Conservation (phyloP, 1,140 invertebrate genomes). For the Frieseomelitta varia region DNA sequence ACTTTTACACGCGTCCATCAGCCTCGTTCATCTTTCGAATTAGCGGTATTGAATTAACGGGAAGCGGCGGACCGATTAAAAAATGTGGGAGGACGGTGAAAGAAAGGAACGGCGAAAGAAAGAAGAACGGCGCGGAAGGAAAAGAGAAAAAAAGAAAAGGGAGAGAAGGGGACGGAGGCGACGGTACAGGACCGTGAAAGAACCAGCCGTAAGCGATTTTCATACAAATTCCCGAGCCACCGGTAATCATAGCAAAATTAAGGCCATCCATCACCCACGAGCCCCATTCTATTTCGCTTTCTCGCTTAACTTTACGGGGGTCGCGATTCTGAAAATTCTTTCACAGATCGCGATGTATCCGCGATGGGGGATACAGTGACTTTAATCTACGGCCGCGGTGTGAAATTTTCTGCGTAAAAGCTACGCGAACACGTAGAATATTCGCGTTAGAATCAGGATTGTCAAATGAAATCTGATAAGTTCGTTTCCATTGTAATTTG, state of each 20-base stretch:
- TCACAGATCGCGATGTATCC: background rate
- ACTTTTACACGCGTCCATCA: conserved; percentile 35
- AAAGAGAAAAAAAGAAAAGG: no score
- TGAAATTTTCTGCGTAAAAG: background rate
- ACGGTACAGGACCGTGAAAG: conserved; percentile 55
- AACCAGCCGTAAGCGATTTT: conserved; percentile 71
- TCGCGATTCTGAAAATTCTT: background rate
- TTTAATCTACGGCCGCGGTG: background rate
- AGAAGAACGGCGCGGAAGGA: background rate
- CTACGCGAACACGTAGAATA: background rate
- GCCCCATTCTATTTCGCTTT: conserved; percentile 68
- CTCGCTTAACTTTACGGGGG: conserved; percentile 70
- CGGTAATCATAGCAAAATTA: conserved; percentile 78
- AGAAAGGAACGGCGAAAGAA: conserved; percentile 8
- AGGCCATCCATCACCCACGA: conserved; percentile 76
- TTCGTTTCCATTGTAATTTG: no score
- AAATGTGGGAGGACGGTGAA: conserved; percentile 18
- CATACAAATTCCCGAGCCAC: conserved; percentile 75
- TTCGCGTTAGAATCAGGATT: no score
- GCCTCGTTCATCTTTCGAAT: conserved; percentile 1
- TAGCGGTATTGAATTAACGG: conserved; percentile 27
- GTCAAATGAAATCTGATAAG: no score
- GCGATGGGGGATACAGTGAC: background rate
- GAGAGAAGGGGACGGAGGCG: background rate
- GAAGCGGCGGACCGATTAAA: conserved; percentile 23